phyloP scores from a whole-genome alignment of 2,113 vertebrate species.

The Tapirus terrestris region DNA sequence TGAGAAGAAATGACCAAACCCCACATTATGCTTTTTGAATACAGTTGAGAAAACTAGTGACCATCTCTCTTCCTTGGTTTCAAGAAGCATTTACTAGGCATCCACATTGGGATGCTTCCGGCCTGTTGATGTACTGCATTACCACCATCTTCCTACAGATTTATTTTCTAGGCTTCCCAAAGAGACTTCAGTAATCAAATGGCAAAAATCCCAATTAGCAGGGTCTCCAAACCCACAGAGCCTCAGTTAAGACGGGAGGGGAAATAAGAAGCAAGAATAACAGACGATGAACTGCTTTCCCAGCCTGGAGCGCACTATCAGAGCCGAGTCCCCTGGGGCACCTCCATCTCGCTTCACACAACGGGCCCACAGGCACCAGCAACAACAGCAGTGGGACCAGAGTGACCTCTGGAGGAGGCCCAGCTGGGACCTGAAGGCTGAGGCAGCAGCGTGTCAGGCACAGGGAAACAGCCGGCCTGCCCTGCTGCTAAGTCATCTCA shows the following conservation, averaged over 20 bases:
- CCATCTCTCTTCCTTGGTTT: slow-evolving; percentile 48
- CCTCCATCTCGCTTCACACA: not conserved
- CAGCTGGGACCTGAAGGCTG: not conserved
- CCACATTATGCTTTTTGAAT: slow-evolving; percentile 25
- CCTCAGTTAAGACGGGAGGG: slow-evolving; percentile 6
- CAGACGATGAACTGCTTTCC: slow-evolving; percentile 33
- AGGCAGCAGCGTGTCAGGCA: slow-evolving; percentile 49
- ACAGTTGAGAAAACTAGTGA: not conserved
- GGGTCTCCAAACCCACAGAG: slow-evolving; percentile 52
- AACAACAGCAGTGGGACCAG: slow-evolving; percentile 64
- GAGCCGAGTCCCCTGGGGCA: not conserved
- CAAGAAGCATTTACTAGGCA: slow-evolving; percentile 78
- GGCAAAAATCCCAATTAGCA: slow-evolving; percentile 46
- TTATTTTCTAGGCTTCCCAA: slow-evolving; percentile 72
- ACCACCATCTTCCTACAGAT: slow-evolving; percentile 66
- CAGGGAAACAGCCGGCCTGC: not conserved
- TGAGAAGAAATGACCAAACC: not conserved
- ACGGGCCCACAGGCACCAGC: not conserved
- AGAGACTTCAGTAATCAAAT: slow-evolving; percentile 61
- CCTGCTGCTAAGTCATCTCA: slow-evolving; percentile 68
- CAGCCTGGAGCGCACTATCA: not conserved
- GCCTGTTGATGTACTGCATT: slow-evolving; percentile 68
- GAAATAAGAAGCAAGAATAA: not conserved
- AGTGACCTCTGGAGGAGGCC: slow-evolving; percentile 70
- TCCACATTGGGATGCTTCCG: slow-evolving; percentile 61